Percentiles rank a stretch among this genome's conserved stretches.
Conservation (phyloP, 2,888 invertebrate genomes). For the Parochlus steinenii region DNA sequence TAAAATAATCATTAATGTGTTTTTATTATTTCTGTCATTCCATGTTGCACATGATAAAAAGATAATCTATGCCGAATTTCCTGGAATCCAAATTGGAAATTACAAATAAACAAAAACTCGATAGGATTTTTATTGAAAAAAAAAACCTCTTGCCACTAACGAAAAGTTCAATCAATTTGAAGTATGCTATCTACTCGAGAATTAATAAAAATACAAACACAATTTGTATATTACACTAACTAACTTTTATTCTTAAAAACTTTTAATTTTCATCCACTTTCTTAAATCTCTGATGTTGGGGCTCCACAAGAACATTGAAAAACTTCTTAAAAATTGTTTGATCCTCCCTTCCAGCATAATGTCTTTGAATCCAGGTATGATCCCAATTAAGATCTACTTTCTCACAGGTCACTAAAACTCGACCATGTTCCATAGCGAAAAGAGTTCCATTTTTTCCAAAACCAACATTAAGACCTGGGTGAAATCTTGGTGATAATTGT, state of each 20-base stretch:
- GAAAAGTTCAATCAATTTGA: too few species aligned
- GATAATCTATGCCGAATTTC: too few species aligned
- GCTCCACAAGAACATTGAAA: slow-evolving; percentile 58
- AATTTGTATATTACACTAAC: too few species aligned
- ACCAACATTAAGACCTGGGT: slow-evolving; percentile 69
- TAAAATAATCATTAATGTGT: too few species aligned
- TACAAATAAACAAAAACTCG: too few species aligned
- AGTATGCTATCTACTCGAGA: too few species aligned
- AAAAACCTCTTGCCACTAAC: too few species aligned
- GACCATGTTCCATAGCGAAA: slow-evolving; percentile 63
- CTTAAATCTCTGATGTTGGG: slow-evolving; percentile 60
- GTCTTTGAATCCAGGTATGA: slow-evolving; percentile 51
- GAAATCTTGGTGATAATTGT: slow-evolving; percentile 53
- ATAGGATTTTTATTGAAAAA: too few species aligned
- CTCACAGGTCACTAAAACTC: slow-evolving; percentile 68
- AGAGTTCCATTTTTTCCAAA: slow-evolving; percentile 63
- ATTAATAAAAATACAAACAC: too few species aligned
- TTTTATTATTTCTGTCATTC: too few species aligned
- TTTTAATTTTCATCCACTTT: slow-evolving; percentile 51
- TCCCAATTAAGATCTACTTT: slow-evolving; percentile 62
- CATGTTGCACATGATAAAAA: too few species aligned
- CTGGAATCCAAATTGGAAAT: too few species aligned
- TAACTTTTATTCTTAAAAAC: neutral
- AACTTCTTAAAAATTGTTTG: slow-evolving; percentile 67
- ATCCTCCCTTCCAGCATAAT: slow-evolving; percentile 44